phyloP scores from a whole-genome alignment of 2,797 vertebrate species.

The Characodon lateralis region DNA sequence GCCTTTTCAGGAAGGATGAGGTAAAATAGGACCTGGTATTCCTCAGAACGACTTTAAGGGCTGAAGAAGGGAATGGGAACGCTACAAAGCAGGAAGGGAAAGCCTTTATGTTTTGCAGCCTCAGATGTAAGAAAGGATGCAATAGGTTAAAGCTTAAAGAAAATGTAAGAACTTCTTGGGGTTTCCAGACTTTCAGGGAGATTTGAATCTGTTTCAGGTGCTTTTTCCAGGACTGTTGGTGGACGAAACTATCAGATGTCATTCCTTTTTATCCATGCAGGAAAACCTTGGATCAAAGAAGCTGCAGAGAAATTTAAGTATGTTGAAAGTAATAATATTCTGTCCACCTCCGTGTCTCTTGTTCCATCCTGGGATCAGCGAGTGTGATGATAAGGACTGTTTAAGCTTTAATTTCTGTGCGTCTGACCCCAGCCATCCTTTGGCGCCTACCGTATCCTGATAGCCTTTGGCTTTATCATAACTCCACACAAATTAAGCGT shows the following conservation, averaged over 20 bases:
- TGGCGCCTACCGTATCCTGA: constrained; percentile 62
- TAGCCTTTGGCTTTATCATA: constrained; percentile 67
- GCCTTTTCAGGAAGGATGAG: too few relatives aligned
- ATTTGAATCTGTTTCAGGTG: not conserved
- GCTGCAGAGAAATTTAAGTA: not conserved
- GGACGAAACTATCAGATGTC: not conserved
- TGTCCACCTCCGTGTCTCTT: too few relatives aligned
- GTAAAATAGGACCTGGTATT: too few relatives aligned
- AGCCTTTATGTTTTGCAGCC: not conserved
- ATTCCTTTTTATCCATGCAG: too few relatives aligned
- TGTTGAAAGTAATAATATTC: not conserved
- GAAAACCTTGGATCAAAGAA: fast-evolving
- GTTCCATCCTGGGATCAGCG: constrained; percentile 1
- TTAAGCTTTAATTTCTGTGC: not conserved
- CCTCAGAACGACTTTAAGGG: too few relatives aligned
- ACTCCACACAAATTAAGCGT: constrained; percentile 60
- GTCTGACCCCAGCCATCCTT: constrained; percentile 17
- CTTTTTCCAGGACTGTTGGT: not conserved
- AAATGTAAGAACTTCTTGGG: not conserved
- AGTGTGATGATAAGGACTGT: constrained; percentile 38
- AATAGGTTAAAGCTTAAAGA: too few relatives aligned
- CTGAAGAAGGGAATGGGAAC: too few relatives aligned
- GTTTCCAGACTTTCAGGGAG: not conserved
- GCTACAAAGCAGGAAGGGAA: too few relatives aligned
- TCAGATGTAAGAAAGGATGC: not conserved